These are phyloP conservation scores for Pedicia rivosa DNA, from an alignment of 2,888 invertebrate genomes.

Conservation along the genomic window DNA sequence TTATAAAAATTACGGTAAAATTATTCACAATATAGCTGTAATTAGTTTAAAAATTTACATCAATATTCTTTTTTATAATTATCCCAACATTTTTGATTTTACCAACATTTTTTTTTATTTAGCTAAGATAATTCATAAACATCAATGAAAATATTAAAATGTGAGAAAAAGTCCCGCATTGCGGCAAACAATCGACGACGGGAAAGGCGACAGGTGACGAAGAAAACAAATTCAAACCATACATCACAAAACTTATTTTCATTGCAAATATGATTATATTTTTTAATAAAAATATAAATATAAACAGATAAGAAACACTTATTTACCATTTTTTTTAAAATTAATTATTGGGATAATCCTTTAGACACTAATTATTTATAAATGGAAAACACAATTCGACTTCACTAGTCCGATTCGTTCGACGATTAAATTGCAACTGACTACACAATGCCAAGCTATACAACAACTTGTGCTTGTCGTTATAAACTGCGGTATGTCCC, in stretches of 20 bases:
- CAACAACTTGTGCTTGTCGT: slow-evolving; percentile 2
- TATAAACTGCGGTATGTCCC: slow-evolving; percentile 6
- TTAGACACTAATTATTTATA: slow-evolving; percentile 3
- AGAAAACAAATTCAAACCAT: slow-evolving; percentile 9
- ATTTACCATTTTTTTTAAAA: slow-evolving; percentile 3
- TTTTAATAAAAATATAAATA: not conserved
- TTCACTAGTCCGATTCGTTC: slow-evolving; percentile 21
- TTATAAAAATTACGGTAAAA: no score
- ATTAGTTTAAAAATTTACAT: not conserved
- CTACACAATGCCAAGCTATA: no score
- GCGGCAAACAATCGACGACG: slow-evolving; percentile 26
- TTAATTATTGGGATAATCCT: slow-evolving; percentile 4
- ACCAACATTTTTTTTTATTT: no score
- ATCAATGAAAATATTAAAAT: slow-evolving; percentile 1
- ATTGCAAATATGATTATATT: not conserved
- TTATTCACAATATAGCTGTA: no score
- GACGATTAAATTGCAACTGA: slow-evolving; percentile 22
- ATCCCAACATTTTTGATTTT: no score
- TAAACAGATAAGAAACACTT: slow-evolving; percentile 1
- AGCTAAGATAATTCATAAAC: no score
- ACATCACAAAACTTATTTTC: not conserved
- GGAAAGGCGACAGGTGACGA: slow-evolving; percentile 28
- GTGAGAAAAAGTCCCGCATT: slow-evolving; percentile 28
- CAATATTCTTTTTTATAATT: not conserved
- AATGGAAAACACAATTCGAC: slow-evolving; percentile 2